Evolutionary conservation across 2,797 vertebrate genomes (phyloP).

Genomic region (Oryzias dopingdopingensis): DNA sequence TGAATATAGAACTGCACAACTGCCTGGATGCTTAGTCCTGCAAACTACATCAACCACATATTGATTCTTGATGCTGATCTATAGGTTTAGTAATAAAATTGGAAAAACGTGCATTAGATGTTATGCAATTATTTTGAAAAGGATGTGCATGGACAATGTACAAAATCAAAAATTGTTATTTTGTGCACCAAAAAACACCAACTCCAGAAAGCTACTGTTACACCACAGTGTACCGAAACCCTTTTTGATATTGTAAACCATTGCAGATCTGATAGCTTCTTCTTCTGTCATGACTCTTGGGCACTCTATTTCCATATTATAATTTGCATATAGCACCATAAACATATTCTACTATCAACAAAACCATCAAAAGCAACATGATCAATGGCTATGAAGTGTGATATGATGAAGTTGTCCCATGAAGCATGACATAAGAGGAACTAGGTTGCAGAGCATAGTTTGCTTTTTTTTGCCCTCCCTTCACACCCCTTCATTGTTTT

Average conservation of each 20-base stretch:
- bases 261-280: slow-evolving; percentile 36
- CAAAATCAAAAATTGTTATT: slow-evolving; percentile 42
- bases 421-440: slow-evolving; percentile 17
- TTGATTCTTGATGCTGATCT: too few relatives aligned
- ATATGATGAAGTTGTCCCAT: slow-evolving; percentile 57
- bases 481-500: slow-evolving; percentile 51
- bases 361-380: slow-evolving; percentile 10
- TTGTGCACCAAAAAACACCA: slow-evolving; percentile 52
- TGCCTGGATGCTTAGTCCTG: too few relatives aligned
- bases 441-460: slow-evolving; percentile 16
- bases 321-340: slow-evolving; percentile 27
- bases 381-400: slow-evolving; percentile 32
- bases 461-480: slow-evolving; percentile 43
- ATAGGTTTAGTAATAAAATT: too few relatives aligned
- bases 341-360: slow-evolving; percentile 29
- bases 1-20: too few relatives aligned
- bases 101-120: too few relatives aligned
- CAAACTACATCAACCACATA: too few relatives aligned
- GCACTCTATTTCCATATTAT: slow-evolving; percentile 36
- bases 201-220: slow-evolving; percentile 70
- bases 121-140: slow-evolving; percentile 51
- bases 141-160: slow-evolving; percentile 59
- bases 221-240: slow-evolving; percentile 43
- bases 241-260: slow-evolving; percentile 47
- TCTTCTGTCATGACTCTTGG: slow-evolving; percentile 20